Evolutionary conservation across 2,797 vertebrate genomes (phyloP).

Genomic region (Chelidonichthys spinosus): DNA sequence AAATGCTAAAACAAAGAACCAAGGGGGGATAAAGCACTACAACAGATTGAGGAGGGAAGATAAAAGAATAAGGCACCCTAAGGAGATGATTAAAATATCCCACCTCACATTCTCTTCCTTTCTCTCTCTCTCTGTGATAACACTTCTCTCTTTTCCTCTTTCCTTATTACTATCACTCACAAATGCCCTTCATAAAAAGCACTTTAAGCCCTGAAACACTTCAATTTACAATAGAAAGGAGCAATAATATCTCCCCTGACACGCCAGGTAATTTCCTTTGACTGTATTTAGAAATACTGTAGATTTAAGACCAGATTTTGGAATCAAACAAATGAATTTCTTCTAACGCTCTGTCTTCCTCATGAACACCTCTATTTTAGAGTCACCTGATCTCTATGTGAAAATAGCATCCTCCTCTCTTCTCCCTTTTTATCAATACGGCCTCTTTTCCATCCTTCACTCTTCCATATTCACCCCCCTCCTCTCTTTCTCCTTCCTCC

Average conservation of each 20-base stretch:
- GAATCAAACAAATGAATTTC: slow-evolving; percentile 10
- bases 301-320: not conserved
- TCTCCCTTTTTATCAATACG: slow-evolving; percentile 21
- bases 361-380: slow-evolving; percentile 25
- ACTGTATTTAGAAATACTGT: slow-evolving; percentile 13
- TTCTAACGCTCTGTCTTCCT: not conserved
- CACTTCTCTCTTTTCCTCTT: slow-evolving; percentile 35
- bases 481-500: not conserved
- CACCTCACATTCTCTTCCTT: slow-evolving; percentile 54
- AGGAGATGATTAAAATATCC: slow-evolving; percentile 75
- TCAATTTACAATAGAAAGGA: slow-evolving; percentile 10
- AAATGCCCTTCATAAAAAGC: slow-evolving; percentile 44
- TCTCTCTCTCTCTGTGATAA: slow-evolving; percentile 60
- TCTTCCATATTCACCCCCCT: slow-evolving; percentile 3
- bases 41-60: slow-evolving; percentile 68
- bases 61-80: slow-evolving; percentile 67
- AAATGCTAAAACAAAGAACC: slow-evolving; percentile 71
- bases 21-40: slow-evolving; percentile 43
- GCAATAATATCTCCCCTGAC: slow-evolving; percentile 7
- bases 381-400: slow-evolving; percentile 29
- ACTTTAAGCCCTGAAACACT: slow-evolving; percentile 29
- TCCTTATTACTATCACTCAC: slow-evolving; percentile 51
- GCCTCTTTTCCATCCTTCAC: slow-evolving; percentile 33
- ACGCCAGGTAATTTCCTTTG: not conserved
- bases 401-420: not conserved